Evolutionary conservation across 2,888 invertebrate genomes (phyloP), one percentile per base, ranked within the genome.

Genomic region (Thelaira solivaga): DNA sequence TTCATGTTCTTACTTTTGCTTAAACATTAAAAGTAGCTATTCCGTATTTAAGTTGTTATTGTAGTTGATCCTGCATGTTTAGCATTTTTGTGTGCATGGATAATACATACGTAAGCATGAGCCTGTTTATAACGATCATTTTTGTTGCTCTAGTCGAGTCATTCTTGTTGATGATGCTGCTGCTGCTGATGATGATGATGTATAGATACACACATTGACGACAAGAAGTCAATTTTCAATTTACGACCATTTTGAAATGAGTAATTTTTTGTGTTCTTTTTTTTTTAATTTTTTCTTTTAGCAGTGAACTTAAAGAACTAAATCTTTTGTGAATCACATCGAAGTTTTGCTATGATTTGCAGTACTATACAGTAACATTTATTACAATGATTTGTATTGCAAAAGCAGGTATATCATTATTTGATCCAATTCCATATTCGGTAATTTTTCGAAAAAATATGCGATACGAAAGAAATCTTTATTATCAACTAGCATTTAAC

Each of bases 161-260:
- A n/a, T n/a, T n/a, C n/a, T 39, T 39, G n/a, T 55, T 47, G 24
- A 36, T 67, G 31, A 26, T 55, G 34, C 49, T 41, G 45, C 57
- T 24, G 55, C 29, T 51, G 62, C 13, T 59, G 57, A 68, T 80
- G 75, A 73, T 59, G 67, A 78, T 78, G 61, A 65, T 78, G 74
- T 71, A 6, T 26, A 26, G 26, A 68, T 67, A 49, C 59, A 69
- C 71, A 73, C 71, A 55, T 72, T 74, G 83, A 85, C 85, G 86
- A 85, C 85, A 84, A 85, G 84, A 86, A 86, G 86, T 86, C 86
- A 86, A 85, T 82, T 85, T 83, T 84, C 86, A 85, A 86, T 86
- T 86, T 86, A 86, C 85, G 85, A 86, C 85, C 86, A 85, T 86
- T 86, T 86, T 85, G 84, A 85, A 81, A 85, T 86, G 86, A 86